Percentiles rank a stretch among this genome's conserved stretches.
phyloP scores from a whole-genome alignment of 2,113 vertebrate genomes.

The Equus przewalskii region DNA sequence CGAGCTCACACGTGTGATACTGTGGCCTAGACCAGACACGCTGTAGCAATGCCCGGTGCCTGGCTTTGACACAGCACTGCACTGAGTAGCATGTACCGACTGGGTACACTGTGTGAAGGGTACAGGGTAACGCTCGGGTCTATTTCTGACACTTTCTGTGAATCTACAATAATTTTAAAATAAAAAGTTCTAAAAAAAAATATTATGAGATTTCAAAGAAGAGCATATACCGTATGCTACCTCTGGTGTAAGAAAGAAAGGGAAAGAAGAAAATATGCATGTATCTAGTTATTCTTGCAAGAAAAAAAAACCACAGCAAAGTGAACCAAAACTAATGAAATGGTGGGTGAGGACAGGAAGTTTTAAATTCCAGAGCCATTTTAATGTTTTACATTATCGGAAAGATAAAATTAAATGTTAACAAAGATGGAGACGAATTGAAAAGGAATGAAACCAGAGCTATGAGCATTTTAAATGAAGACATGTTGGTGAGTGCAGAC shows the following conservation, averaged over 20 bases:
- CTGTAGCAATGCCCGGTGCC: accelerated
- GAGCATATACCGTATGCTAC: too few relatives aligned
- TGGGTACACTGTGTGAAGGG: too few relatives aligned
- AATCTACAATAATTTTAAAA: neutral
- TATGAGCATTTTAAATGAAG: neutral
- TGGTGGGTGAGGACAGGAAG: too few relatives aligned
- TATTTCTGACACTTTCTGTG: neutral
- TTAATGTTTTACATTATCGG: neutral
- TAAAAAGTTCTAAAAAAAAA: accelerated
- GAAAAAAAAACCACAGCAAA: neutral
- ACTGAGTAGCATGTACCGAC: too few relatives aligned
- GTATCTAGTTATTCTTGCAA: neutral
- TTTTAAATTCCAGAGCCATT: too few relatives aligned
- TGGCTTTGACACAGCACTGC: neutral
- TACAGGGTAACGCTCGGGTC: accelerated
- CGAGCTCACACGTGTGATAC: accelerated
- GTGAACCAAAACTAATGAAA: neutral
- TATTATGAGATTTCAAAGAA: neutral
- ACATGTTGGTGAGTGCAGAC: neutral
- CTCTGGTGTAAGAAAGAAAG: neutral
- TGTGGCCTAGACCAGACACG: too few relatives aligned
- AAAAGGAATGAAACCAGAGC: too few relatives aligned
- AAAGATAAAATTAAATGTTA: too few relatives aligned
- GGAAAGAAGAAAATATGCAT: too few relatives aligned
- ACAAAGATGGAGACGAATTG: neutral